Percentiles rank a stretch among this genome's conserved stretches.
These are phyloP conservation scores for Ageneiosus marmoratus DNA, from an alignment of 2,113 vertebrate species.

Conservation along the genomic window DNA sequence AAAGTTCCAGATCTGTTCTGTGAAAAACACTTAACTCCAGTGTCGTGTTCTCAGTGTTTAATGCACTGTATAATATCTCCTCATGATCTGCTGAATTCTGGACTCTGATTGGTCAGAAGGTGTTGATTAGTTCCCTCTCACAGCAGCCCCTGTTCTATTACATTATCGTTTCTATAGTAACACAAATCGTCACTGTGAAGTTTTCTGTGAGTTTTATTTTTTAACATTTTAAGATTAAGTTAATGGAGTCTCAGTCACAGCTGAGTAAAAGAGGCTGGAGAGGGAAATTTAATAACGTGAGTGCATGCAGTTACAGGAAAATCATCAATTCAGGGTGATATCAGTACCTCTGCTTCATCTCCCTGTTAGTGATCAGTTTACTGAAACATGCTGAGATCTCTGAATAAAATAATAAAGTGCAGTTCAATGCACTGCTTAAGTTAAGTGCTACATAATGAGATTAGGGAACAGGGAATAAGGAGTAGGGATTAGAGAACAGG, in stretches of 20 bases:
- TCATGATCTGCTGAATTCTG: background rate
- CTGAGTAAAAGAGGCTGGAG: no score
- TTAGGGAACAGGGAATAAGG: no score
- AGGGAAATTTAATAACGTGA: background rate
- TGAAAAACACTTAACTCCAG: background rate
- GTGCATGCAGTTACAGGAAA: no score
- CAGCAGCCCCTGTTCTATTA: no score
- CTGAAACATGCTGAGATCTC: no score
- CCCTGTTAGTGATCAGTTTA: no score
- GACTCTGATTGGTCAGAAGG: background rate
- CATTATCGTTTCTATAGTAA: background rate
- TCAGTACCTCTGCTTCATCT: no score
- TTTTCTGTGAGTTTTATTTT: background rate
- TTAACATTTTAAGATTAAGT: background rate
- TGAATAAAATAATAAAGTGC: no score
- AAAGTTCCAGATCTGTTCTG: background rate
- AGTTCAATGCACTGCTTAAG: no score
- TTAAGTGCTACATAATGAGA: no score
- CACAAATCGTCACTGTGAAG: background rate
- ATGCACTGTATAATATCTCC: background rate
- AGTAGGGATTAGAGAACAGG: no score
- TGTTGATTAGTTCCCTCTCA: background rate
- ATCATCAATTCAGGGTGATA: no score
- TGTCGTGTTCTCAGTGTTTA: background rate
- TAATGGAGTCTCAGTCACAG: background rate